Conservation (phyloP, 2,797 vertebrate genomes). For the Dendrocincla tyrannina region DNA sequence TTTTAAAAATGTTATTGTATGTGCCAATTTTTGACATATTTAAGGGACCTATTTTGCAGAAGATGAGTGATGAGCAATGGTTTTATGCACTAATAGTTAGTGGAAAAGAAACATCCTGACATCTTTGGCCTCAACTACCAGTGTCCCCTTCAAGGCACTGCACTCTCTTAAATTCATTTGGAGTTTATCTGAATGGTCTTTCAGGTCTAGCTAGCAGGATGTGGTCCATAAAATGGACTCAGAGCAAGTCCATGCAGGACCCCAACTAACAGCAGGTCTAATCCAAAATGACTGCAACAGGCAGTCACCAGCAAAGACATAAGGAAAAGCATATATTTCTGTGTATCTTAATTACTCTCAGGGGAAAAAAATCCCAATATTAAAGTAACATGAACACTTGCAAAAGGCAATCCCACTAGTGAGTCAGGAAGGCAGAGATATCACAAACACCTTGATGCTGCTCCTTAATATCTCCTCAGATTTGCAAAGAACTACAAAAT, state of each 20-base stretch:
- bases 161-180: not conserved
- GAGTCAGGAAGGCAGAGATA: not conserved
- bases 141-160: not conserved
- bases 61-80: not conserved
- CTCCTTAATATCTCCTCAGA: not conserved
- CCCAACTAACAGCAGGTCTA: not conserved
- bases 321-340: not conserved
- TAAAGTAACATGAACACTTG: not conserved
- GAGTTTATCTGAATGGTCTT: not conserved
- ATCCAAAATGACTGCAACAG: not conserved
- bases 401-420: not conserved
- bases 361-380: not conserved
- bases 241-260: not conserved
- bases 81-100: not conserved
- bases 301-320: not conserved
- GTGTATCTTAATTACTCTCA: not conserved
- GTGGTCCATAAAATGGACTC: not conserved
- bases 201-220: not conserved
- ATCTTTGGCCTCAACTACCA: not conserved
- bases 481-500: not conserved
- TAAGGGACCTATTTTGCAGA: not conserved
- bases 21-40: not conserved
- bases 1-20: not conserved
- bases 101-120: not conserved
- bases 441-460: not conserved